These are phyloP conservation scores for Percina caprodes DNA, from an alignment of 2,113 vertebrate genomes.

Conservation along the genomic window DNA sequence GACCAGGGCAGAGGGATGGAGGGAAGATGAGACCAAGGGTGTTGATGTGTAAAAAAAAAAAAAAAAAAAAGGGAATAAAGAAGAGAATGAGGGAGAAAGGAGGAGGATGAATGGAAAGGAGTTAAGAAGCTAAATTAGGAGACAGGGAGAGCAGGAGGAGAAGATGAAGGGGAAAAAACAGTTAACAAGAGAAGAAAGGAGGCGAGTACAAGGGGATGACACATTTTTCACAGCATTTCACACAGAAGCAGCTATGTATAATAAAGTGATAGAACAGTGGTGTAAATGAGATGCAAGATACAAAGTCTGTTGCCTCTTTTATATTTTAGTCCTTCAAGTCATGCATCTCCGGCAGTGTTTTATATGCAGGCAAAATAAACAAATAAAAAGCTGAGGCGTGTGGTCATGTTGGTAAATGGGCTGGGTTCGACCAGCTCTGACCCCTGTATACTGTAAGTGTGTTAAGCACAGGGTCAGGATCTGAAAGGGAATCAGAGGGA, in stretches of 20 bases:
- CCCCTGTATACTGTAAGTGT: neutral
- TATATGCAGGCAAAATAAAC: conserved; percentile 31
- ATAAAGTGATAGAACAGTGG: conserved; percentile 10
- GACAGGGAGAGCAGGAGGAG: neutral
- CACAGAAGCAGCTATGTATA: conserved; percentile 4
- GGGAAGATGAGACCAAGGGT: conserved; percentile 13
- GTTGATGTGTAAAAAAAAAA: neutral
- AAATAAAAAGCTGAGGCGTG: conserved; percentile 20
- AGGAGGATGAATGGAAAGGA: neutral
- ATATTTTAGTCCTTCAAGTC: conserved; percentile 41
- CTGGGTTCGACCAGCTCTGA: neutral
- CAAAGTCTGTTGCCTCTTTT: conserved; percentile 28
- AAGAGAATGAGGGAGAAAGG: neutral
- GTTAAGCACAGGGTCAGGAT: neutral
- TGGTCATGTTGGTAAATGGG: conserved; percentile 32
- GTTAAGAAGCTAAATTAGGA: conserved; percentile 37
- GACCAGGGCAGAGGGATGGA: conserved; percentile 26
- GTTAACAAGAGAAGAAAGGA: conserved; percentile 36
- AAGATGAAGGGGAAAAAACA: conserved; percentile 9
- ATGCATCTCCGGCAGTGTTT: neutral
- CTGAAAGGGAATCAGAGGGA: neutral
- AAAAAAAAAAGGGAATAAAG: neutral
- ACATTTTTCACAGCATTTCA: conserved; percentile 28
- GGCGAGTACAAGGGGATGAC: conserved; percentile 16
- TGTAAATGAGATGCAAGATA: conserved; percentile 43